These are phyloP conservation scores for Oxyura jamaicensis DNA, from an alignment of 2,113 vertebrate species.

Conservation along the genomic window DNA sequence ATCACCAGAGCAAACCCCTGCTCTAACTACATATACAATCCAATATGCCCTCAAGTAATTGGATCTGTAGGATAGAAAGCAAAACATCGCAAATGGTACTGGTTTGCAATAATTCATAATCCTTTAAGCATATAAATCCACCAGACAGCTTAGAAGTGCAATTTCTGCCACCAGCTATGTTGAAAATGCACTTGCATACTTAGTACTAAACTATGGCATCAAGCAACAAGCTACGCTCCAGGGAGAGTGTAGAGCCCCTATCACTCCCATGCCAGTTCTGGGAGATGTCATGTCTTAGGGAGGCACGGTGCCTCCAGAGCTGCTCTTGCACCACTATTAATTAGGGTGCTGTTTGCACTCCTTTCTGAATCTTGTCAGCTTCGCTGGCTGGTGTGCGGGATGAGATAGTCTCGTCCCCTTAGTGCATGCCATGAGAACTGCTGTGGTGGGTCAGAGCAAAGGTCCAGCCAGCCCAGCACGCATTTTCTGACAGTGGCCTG, in stretches of 20 bases:
- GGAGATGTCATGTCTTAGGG: neutral
- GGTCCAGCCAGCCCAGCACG: neutral
- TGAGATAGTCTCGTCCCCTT: neutral
- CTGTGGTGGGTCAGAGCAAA: neutral
- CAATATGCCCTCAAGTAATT: constrained; percentile 45
- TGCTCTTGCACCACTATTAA: constrained; percentile 54
- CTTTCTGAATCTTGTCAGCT: constrained; percentile 46
- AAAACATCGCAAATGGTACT: constrained; percentile 34
- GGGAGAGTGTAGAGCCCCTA: constrained; percentile 22
- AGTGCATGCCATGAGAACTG: neutral
- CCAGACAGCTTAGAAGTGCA: constrained; percentile 62
- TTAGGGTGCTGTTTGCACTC: constrained; percentile 23
- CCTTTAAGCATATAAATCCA: constrained; percentile 66
- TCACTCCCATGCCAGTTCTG: constrained; percentile 11
- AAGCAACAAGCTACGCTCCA: constrained; percentile 40
- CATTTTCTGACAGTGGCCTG: constrained; percentile 43
- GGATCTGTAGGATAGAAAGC: constrained; percentile 32
- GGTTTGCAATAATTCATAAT: constrained; percentile 65
- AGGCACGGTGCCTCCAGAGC: constrained; percentile 39
- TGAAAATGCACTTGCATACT: constrained; percentile 49
- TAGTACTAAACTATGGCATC: constrained; percentile 50
- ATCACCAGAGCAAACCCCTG: neutral
- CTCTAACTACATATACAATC: constrained; percentile 26
- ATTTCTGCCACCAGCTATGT: constrained; percentile 69
- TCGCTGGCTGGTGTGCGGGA: neutral